Conservation (phyloP, 2,888 invertebrate genomes). For the Spodoptera exigua region DNA sequence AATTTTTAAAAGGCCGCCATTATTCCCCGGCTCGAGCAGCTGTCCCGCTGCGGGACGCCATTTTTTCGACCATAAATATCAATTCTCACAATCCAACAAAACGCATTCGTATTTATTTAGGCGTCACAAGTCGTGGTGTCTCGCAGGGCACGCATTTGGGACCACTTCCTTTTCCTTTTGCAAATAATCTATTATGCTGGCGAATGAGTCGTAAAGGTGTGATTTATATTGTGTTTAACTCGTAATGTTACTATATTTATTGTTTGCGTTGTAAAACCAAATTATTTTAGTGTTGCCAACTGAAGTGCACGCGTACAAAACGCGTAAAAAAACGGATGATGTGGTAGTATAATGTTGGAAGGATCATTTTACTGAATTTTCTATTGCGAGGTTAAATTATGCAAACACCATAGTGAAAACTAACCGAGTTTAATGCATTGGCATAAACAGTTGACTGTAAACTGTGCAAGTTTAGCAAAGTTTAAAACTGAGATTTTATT, state of each 20-base stretch:
- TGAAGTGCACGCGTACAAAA: slow-evolving; percentile 33
- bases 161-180: slow-evolving; percentile 76
- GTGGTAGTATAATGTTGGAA: slow-evolving; percentile 41
- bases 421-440: slow-evolving; percentile 22
- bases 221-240: slow-evolving; percentile 64
- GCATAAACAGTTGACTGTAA: slow-evolving; percentile 32
- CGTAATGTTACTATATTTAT: slow-evolving; percentile 58
- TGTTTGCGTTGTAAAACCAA: slow-evolving; percentile 49
- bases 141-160: slow-evolving; percentile 69
- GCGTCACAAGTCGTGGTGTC: slow-evolving; percentile 72
- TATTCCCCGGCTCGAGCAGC: slow-evolving; percentile 71
- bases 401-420: slow-evolving; percentile 24
- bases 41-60: slow-evolving; percentile 79
- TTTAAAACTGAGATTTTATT: slow-evolving; percentile 51
- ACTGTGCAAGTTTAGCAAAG: slow-evolving; percentile 23
- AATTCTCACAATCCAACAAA: slow-evolving; percentile 84
- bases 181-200: slow-evolving; percentile 71
- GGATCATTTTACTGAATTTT: slow-evolving; percentile 42
- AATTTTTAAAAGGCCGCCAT: slow-evolving; percentile 68
- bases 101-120: slow-evolving; percentile 87
- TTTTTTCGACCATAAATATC: slow-evolving; percentile 87
- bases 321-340: slow-evolving; percentile 28
- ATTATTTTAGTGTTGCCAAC: slow-evolving; percentile 51
- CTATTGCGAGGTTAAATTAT: slow-evolving; percentile 23
- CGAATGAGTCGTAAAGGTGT: slow-evolving; percentile 70